Base-by-base conservation (phyloP, 2,888 invertebrate genomes). In the Cetonia aurata region DNA sequence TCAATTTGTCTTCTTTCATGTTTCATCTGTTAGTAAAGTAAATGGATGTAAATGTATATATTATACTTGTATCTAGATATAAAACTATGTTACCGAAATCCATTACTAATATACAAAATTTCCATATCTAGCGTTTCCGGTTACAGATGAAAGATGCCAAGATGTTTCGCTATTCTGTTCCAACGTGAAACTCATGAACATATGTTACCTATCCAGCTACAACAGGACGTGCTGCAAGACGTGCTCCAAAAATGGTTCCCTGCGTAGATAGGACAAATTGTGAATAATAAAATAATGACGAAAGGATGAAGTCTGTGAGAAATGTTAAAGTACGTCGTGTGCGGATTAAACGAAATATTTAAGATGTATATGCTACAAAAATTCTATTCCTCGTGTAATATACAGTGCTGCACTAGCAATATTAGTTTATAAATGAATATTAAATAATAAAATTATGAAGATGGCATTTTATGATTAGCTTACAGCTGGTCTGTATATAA, bases 141-240 rank as follows among this genome's bases (percentile, higher is more conserved):
- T 67, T 85, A 74, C 85, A 91, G 91, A 87, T 81, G 86, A 87
- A 74, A 89, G 91, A 62, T 96, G 95, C 85, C 90, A 90, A 79
- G 95, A 96, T 83, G 88, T 90, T 52, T 96, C 95, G 57, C 90
- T 91, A 77, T 93, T 93, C 84, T 97, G 96, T 85, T 91, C 91
- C 79, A 94, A 95, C 81, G 95, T 96, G 19, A 92, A 93, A 77
- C 88, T 92, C 67, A 93, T 96, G 92, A 65, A 50, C 62, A 89
- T 96, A 88, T 97, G 97, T 86, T 91, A 92, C 66, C 89, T 94
- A 76, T 89, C 91, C 78, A 90, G 93, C 48, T 96, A 95, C 85
- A 91, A 92, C 82, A 90, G 91, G 80, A 94, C 94, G 81, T 97
- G 97, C 85, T 97, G 96, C 87, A 89, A 91, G 53, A 71, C 76